A percentile compares a stretch with the other conserved stretches of the same genome.
These are phyloP conservation scores for Gymnocypris eckloni DNA, from an alignment of 2,797 vertebrate species.

Conservation along the genomic window DNA sequence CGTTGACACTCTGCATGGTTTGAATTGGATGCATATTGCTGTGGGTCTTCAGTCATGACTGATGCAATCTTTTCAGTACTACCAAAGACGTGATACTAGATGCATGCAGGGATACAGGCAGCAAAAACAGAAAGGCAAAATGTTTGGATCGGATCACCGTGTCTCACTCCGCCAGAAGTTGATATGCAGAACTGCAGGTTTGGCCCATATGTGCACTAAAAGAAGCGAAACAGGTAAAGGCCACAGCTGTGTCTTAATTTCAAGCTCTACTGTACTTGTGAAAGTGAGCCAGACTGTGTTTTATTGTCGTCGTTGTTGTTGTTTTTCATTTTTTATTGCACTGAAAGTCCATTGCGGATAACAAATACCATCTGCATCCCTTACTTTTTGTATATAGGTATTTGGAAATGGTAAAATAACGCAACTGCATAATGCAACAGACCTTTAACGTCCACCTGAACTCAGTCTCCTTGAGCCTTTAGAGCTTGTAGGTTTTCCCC, in stretches of 20 bases:
- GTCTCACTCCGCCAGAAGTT: neutral
- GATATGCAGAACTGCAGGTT: neutral
- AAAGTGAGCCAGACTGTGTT: conserved; percentile 41
- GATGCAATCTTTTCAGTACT: conserved; percentile 46
- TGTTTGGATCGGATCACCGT: conserved; percentile 7
- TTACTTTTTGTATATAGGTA: conserved; percentile 49
- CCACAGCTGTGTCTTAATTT: conserved; percentile 48
- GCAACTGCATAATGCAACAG: conserved; percentile 45
- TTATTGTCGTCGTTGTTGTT: conserved; percentile 35
- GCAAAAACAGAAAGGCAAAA: conserved; percentile 42
- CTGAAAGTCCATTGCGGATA: conserved; percentile 52
- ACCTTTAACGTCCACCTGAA: conserved; percentile 60
- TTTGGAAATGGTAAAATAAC: conserved; percentile 51
- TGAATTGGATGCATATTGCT: conserved; percentile 50
- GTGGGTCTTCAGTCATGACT: conserved; percentile 44
- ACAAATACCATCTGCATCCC: conserved; percentile 42
- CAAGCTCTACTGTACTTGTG: conserved; percentile 20
- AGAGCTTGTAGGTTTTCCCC: conserved; percentile 61
- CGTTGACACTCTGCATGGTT: neutral
- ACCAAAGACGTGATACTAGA: conserved; percentile 52
- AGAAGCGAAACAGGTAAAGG: conserved; percentile 18
- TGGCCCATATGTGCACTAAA: conserved; percentile 22
- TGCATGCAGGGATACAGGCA: conserved; percentile 53
- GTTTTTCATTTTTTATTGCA: conserved; percentile 48
- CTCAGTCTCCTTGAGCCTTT: conserved; percentile 57